These are phyloP conservation scores for Theonella swinhoei DNA, from an alignment of 37 sponge, comb jelly and placozoan genomes.

Conservation along the genomic window DNA sequence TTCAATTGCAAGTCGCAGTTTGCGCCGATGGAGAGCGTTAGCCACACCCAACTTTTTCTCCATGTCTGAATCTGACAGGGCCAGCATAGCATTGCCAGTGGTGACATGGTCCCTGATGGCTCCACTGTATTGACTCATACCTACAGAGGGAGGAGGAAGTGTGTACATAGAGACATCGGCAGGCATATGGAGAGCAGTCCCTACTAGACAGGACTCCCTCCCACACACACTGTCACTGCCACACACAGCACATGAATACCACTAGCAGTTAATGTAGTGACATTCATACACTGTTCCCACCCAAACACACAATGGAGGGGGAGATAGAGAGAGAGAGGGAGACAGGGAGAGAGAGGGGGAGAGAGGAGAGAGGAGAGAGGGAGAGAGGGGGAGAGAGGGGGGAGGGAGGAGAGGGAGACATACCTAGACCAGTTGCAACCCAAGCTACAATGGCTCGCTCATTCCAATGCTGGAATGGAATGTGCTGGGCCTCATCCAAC, in stretches of 20 bases:
- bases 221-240: too few species aligned
- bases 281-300: constrained; percentile 1
- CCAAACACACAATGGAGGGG: background rate
- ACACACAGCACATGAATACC: background rate
- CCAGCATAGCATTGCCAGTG: constrained; percentile 69
- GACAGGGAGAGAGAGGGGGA: constrained; percentile 11
- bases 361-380: constrained; percentile 2
- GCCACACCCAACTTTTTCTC: constrained; percentile 72
- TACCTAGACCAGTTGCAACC: constrained; percentile 60
- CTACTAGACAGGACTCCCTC: too few species aligned
- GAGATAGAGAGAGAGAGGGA: background rate
- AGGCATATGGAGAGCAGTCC: too few species aligned
- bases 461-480: constrained; percentile 67
- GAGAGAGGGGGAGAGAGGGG: background rate
- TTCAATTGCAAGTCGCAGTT: constrained; percentile 80
- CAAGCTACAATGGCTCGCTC: constrained; percentile 56
- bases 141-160: constrained; percentile 12
- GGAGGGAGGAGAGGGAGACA: constrained; percentile 6
- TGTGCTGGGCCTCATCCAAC: constrained; percentile 43
- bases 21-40: constrained; percentile 81
- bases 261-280: background rate
- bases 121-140: constrained; percentile 50
- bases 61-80: constrained; percentile 66
- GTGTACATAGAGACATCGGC: too few species aligned
- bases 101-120: constrained; percentile 44